phyloP scores from a whole-genome alignment of 2,888 invertebrate species.

The Leucoma salicis region DNA sequence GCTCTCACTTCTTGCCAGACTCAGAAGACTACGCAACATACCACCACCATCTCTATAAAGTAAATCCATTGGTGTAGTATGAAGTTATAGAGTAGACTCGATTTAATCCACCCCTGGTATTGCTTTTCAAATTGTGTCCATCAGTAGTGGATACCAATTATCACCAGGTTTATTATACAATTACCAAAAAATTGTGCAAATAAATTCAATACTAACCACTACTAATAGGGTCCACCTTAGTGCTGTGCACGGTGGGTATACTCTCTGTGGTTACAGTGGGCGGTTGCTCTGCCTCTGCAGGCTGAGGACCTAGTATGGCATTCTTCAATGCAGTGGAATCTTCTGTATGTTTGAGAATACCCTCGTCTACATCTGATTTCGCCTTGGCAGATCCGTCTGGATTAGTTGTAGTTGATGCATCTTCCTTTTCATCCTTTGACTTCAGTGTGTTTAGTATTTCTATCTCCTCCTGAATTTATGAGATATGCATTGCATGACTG shows the following conservation, averaged over 20 bases:
- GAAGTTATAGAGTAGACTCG: too few relatives aligned
- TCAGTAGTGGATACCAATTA: too few relatives aligned
- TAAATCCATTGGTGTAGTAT: too few relatives aligned
- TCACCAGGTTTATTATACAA: too few relatives aligned
- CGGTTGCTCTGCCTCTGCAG: conserved; percentile 49
- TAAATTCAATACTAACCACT: conserved; percentile 50
- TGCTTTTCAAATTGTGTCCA: too few relatives aligned
- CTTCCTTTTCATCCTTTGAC: conserved; percentile 84
- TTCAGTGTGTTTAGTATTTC: conserved; percentile 86
- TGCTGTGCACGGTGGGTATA: conserved; percentile 54
- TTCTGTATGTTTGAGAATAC: conserved; percentile 65
- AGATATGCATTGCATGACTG: too few relatives aligned
- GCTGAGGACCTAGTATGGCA: conserved; percentile 70
- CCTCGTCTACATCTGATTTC: conserved; percentile 60
- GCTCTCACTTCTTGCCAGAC: too few relatives aligned
- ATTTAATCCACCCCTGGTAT: too few relatives aligned
- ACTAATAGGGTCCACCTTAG: conserved; percentile 61
- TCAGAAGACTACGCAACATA: too few relatives aligned
- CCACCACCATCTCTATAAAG: too few relatives aligned
- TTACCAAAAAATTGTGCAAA: too few relatives aligned
- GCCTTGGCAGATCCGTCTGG: conserved; percentile 48
- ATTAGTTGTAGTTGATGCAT: conserved; percentile 32
- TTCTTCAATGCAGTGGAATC: conserved; percentile 74
- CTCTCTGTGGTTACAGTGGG: conserved; percentile 44
- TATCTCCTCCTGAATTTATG: conserved; percentile 85